Evolutionary conservation across 2,113 vertebrate genomes (phyloP).

Genomic region (Tachuris rubrigastra): DNA sequence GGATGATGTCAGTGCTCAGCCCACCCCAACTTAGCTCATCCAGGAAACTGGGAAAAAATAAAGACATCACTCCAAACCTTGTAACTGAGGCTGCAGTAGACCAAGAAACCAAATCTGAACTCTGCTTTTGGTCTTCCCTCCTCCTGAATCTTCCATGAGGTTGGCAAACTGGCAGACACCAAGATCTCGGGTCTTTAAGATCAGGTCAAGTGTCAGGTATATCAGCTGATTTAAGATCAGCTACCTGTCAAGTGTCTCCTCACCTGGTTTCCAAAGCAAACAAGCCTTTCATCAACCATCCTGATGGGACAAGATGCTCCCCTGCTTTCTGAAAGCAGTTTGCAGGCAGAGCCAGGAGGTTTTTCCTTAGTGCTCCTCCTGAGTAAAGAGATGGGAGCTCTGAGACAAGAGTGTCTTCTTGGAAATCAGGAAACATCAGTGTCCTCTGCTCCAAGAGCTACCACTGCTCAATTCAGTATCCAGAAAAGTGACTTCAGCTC

Average conservation of each 20-base stretch:
- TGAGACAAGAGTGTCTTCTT: neutral
- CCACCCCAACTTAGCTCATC: neutral
- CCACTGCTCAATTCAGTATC: neutral
- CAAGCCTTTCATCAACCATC: neutral
- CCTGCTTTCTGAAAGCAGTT: neutral
- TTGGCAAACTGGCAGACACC: neutral
- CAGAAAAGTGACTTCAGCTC: neutral
- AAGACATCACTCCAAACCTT: neutral
- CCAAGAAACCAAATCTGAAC: neutral
- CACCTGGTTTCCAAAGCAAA: neutral
- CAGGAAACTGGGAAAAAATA: neutral
- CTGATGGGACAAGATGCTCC: neutral
- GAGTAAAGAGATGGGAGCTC: neutral
- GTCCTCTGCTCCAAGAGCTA: neutral
- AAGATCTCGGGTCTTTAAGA: neutral
- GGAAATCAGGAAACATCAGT: neutral
- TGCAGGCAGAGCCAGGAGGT: neutral
- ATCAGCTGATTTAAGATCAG: neutral
- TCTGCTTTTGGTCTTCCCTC: neutral
- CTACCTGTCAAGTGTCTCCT: neutral
- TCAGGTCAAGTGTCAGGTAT: too few relatives aligned
- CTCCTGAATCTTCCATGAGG: neutral
- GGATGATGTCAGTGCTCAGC: neutral
- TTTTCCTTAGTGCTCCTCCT: neutral
- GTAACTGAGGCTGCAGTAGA: neutral